Base-by-base conservation (phyloP, 1,140 invertebrate genomes). In the Marisa cornuarietis region DNA sequence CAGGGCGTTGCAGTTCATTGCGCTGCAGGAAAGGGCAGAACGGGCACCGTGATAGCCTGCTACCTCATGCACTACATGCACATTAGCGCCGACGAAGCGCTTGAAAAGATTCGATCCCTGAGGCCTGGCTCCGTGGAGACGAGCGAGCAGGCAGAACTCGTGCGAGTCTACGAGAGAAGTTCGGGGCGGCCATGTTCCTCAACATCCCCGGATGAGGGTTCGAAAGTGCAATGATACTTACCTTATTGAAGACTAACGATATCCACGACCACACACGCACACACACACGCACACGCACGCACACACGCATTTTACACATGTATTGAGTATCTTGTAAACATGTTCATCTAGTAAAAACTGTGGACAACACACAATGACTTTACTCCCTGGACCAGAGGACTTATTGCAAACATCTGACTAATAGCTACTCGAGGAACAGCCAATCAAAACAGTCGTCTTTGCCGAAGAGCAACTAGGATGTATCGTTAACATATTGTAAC, bases 1-100 rank as follows among this genome's bases (percentile, higher is more conserved):
- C 88, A 95, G 94, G 91, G 93, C 18, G 91, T 95, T 11, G 94
- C 94, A 24, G 92, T 95, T 13, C 94, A 95, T 87, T 95, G 94
- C 85, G 89, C 93, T 22, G 93, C 94, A 86, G 95, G 94, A 0
- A 88, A 93, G 65, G 94, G 94, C 14, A 88, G 94, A 65, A 95
- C 94, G 0, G 94, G 94, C 49, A 93, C 93, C 3, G 93, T 95
- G 93, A 91, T 93, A 18, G 94, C 94, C 5, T 95, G 94, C 88
- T 95, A 94, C 86, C 90, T 95, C 61, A 93, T 95, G 11, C 91
- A 92, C 82, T 94, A 93, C 83, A 90, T 92, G 71, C 90, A 92
- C 71, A 89, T 93, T 89, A 88, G 92, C 18, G 93, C 94, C 0
- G 92, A 93, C 83, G 85, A 91, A 71, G 94, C 94, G n/a, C 92